Evolutionary conservation across 2,797 vertebrate genomes (phyloP), one percentile per base, ranked within the genome.

Genomic region (Stomatorhinus walkeri): DNA sequence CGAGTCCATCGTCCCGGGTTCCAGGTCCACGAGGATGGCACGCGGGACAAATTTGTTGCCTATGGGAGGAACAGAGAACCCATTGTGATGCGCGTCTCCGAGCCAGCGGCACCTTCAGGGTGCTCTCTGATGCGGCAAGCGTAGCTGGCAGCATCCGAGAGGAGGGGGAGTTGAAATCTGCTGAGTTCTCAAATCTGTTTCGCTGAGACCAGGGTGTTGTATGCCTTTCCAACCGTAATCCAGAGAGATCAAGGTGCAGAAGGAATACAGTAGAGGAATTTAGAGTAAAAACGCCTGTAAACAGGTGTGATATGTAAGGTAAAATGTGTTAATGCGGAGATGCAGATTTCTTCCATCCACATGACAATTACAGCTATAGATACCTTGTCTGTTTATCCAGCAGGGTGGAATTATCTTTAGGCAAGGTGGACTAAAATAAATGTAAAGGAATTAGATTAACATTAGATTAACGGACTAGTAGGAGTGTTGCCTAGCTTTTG

Each of bases 1-100:
- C 0, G 96, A 96, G 90, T 96, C 96, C 96, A 96, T 96, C 90
- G 96, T 96, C 88, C 96, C 96, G 12, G 96, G 96, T 90, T 96
- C 96, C 91, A 96, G 91, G 88, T 96, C 96, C 89, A 96, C 95
- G 91, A 96, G 94, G 72, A 96, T 95, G 92, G 96, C 96, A 81
- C 96, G 95, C 2, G 96, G 96, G 86, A 96, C 96, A 90, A 64
- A 96, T 92, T 96, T 96, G 90, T 93, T 95, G 83, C 94, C 96
- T 96, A 93, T 92, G 90, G 88, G 88, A 16, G 48, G 2, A 28
- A 90, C 8, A 90, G 89, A 91, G 32, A 79, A 4, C 56, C 59
- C 9, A 79, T 64, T 90, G 88, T 89, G 90, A 88, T 87, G 22
- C 32, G 10, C 24, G 7, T 46, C 51, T 28, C 43, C 8, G 85